Conservation (phyloP, 2,888 invertebrate genomes). For the Drosophila pseudotakahashii region DNA sequence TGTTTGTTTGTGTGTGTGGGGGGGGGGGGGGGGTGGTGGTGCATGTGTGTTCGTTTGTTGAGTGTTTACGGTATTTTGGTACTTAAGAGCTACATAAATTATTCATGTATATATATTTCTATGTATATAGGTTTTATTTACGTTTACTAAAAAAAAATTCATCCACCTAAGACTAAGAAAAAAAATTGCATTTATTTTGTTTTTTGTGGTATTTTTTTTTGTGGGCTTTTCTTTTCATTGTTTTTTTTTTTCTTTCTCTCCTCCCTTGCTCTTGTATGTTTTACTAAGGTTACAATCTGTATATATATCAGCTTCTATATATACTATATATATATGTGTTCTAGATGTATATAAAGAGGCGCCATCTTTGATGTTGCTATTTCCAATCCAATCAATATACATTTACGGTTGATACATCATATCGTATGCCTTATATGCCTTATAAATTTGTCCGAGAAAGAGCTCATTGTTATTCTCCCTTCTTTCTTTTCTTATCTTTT, state of each 20-base stretch:
- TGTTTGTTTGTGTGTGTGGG: constrained; percentile 36
- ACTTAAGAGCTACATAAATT: constrained; percentile 79
- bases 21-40: constrained; percentile 24
- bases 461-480: neutral
- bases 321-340: constrained; percentile 31
- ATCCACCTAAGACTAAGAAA: constrained; percentile 75
- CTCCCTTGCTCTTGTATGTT: neutral
- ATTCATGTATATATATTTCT: constrained; percentile 67
- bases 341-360: constrained; percentile 57
- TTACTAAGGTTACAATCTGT: constrained; percentile 73
- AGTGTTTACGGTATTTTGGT: constrained; percentile 51
- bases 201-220: constrained; percentile 35
- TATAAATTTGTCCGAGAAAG: constrained; percentile 54
- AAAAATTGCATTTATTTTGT: constrained; percentile 60
- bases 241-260: neutral
- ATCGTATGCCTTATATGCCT: constrained; percentile 18
- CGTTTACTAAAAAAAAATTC: constrained; percentile 74
- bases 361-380: constrained; percentile 77
- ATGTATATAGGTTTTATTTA: constrained; percentile 55
- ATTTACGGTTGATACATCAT: constrained; percentile 45
- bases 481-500: neutral
- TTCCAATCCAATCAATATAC: constrained; percentile 44
- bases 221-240: constrained; percentile 21
- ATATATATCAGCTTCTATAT: constrained; percentile 36
- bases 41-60: constrained; percentile 34